Base-by-base conservation (phyloP, 2,888 invertebrate species). In the Megalurothrips usitatus region DNA sequence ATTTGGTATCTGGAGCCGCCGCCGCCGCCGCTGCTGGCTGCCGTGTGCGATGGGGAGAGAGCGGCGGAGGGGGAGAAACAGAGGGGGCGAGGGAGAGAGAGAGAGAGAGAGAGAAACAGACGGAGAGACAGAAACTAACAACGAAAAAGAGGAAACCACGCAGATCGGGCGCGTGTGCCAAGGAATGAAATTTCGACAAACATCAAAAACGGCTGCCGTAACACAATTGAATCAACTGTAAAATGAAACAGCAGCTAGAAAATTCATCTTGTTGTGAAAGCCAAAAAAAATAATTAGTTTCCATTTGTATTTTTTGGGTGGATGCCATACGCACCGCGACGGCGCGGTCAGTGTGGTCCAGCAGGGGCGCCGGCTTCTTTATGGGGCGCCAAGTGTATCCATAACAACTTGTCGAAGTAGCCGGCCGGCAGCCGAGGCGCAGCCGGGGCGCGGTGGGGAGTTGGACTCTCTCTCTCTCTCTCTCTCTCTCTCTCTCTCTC, bases 351-450 rank as follows among this genome's bases (percentile, higher is more conserved):
- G 68, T 75, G 68, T 75, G 68, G 68, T 75, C 68, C 26, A 26
- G 68, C 52, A n/a, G 34, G 34, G 34, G 34, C 26, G 68, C 68
- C 34, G 34, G 23, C n/a, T 75, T n/a, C 68, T 75, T 75, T 75
- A 75, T 26, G 68, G 68, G 68, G 68, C 68, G 68, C 68, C 68
- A 75, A 75, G 68, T 75, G 68, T 75, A 75, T 75, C 68, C 68
- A 75, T 75, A 75, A 75, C 68, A 75, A 75, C 68, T 75, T 75
- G 68, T 75, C 68, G 68, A 75, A 26, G 68, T 9, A 75, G 26
- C 68, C 68, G 58, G 58, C 14, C 11, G 26, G 68, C 68, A 26
- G n/a, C n/a, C n/a, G n/a, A n/a, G n/a, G n/a, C n/a, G n/a, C n/a
- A n/a, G n/a, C n/a, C n/a, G n/a, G 11, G 68, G 68, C 68, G 12